Conservation (phyloP, 2,113 vertebrate genomes). For the Lampris megalopsis region DNA sequence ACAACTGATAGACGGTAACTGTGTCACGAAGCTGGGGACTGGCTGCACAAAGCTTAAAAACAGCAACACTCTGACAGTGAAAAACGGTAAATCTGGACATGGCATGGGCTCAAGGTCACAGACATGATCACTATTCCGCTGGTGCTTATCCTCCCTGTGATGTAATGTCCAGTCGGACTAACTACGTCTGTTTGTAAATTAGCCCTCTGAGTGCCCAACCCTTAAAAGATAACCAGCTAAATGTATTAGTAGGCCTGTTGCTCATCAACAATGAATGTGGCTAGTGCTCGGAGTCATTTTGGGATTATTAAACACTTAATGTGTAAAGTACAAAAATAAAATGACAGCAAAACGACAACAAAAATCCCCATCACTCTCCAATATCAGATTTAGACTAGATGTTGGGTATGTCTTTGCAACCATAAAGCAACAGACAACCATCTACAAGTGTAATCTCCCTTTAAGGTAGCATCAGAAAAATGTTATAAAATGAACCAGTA, state of each 20-base stretch:
- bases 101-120: background rate
- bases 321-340: too few species aligned
- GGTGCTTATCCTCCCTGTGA: conserved; percentile 17
- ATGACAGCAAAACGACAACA: too few species aligned
- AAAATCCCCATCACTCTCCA: too few species aligned
- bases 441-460: too few species aligned
- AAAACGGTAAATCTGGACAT: conserved; percentile 8
- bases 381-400: too few species aligned
- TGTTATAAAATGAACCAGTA: too few species aligned
- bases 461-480: too few species aligned
- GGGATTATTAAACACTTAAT: too few species aligned
- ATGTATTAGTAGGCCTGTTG: background rate
- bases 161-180: conserved; percentile 22
- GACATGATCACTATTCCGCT: background rate
- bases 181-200: conserved; percentile 33
- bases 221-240: background rate
- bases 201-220: conserved; percentile 10
- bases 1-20: background rate
- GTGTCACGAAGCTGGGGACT: background rate
- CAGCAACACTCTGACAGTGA: background rate
- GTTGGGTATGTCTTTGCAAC: too few species aligned
- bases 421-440: too few species aligned
- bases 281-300: too few species aligned
- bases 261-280: too few species aligned
- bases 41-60: background rate